phyloP scores from a whole-genome alignment of 1,140 invertebrate genomes.

The Palaemon carinicauda region DNA sequence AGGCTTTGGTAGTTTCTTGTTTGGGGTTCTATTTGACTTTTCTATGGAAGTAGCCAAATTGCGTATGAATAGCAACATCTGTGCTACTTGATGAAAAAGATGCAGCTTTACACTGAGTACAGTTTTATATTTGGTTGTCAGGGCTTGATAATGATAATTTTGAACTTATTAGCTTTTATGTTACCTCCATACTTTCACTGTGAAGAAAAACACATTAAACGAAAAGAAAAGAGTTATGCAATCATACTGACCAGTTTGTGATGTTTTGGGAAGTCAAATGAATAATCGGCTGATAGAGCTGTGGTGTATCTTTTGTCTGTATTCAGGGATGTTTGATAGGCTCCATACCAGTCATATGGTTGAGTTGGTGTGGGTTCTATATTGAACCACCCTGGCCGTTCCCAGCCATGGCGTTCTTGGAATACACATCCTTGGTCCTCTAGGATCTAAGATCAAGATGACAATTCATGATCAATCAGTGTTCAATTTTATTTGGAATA shows the following conservation, averaged over 20 bases:
- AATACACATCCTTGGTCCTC: conserved; percentile 80
- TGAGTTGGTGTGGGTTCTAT: conserved; percentile 65
- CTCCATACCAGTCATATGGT: conserved; percentile 84
- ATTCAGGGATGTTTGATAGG: conserved; percentile 75
- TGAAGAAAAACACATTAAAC: too few species aligned
- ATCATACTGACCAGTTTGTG: conserved; percentile 73
- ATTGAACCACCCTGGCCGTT: conserved; percentile 80
- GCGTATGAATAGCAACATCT: too few species aligned
- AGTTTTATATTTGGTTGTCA: too few species aligned
- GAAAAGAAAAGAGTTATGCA: neutral
- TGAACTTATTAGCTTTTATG: neutral
- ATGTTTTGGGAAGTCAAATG: conserved; percentile 82
- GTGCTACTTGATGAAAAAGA: too few species aligned
- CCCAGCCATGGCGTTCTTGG: conserved; percentile 87
- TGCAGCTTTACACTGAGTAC: too few species aligned
- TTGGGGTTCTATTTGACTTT: too few species aligned
- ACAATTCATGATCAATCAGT: too few species aligned
- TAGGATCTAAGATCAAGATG: conserved; percentile 67
- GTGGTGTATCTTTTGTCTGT: conserved; percentile 74
- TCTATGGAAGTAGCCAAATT: too few species aligned
- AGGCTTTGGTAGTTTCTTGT: too few species aligned
- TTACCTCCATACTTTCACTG: neutral
- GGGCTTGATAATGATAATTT: neutral
- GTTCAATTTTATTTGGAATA: too few species aligned
- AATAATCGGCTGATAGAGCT: conserved; percentile 77